These are phyloP conservation scores for Parapristionchus giblindavisi DNA, from an alignment of 2,888 invertebrate species.

Conservation along the genomic window DNA sequence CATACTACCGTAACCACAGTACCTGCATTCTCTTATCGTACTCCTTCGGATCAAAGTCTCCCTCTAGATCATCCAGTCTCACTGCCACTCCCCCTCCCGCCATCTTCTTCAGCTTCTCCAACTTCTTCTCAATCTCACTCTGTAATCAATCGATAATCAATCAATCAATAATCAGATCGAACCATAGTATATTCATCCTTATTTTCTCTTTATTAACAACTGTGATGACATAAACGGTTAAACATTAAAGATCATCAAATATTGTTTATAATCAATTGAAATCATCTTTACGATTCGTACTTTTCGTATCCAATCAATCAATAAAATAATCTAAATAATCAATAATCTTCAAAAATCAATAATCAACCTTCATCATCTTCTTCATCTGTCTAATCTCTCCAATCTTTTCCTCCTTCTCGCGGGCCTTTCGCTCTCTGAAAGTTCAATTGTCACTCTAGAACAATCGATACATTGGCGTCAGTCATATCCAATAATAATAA, in stretches of 20 bases:
- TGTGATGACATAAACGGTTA: not conserved
- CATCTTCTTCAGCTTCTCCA: slow-evolving; percentile 84
- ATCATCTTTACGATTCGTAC: too few species aligned
- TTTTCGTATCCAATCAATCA: not conserved
- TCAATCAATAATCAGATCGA: not conserved
- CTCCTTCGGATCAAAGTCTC: slow-evolving; percentile 70
- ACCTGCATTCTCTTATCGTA: slow-evolving; percentile 66
- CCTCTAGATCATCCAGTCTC: slow-evolving; percentile 83
- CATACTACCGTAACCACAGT: not conserved
- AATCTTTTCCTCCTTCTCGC: slow-evolving; percentile 82
- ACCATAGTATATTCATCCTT: not conserved
- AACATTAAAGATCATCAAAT: not conserved
- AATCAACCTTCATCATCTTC: slow-evolving; percentile 44
- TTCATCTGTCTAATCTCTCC: slow-evolving; percentile 83
- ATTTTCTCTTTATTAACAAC: not conserved
- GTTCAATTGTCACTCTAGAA: too few species aligned
- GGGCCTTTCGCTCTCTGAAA: slow-evolving; percentile 53
- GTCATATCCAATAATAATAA: too few species aligned
- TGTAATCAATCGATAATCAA: slow-evolving; percentile 64
- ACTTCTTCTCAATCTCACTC: slow-evolving; percentile 88
- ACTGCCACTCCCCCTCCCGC: slow-evolving; percentile 84
- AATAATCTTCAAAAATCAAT: not conserved
- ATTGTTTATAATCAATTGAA: not conserved
- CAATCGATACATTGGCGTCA: too few species aligned
- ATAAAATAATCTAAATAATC: not conserved